These are phyloP conservation scores for Zosterops lateralis DNA, from an alignment of 2,113 vertebrate species.

Conservation along the genomic window DNA sequence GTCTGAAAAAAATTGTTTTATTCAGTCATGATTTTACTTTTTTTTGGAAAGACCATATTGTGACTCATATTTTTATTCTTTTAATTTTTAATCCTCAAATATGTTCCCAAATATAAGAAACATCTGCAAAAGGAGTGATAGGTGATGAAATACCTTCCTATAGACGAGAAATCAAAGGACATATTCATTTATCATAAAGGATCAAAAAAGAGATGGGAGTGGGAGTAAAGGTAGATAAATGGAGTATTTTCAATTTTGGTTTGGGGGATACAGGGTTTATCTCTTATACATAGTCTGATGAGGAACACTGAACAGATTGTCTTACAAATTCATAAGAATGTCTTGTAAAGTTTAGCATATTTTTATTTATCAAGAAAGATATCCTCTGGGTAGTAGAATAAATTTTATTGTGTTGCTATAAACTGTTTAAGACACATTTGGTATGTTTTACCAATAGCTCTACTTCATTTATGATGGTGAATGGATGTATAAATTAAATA, in stretches of 20 bases:
- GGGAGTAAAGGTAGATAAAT: neutral
- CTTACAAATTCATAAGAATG: neutral
- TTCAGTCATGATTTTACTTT: neutral
- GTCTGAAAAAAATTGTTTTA: neutral
- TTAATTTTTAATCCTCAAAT: neutral
- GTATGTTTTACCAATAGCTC: neutral
- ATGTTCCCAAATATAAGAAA: neutral
- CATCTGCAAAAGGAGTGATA: neutral
- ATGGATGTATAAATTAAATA: constrained; percentile 16
- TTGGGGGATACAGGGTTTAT: neutral
- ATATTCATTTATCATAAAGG: neutral
- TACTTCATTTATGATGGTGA: neutral
- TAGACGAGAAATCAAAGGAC: neutral
- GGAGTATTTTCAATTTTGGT: neutral
- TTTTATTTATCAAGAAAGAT: neutral
- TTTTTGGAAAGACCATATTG: neutral
- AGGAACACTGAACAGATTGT: neutral
- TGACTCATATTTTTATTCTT: neutral
- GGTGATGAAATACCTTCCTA: neutral
- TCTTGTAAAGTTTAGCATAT: neutral
- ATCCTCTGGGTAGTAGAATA: neutral
- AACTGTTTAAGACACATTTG: neutral
- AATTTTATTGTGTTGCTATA: neutral
- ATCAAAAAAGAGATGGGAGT: neutral
- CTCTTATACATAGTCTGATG: neutral